These are phyloP conservation scores for Noctua pronuba DNA, from an alignment of 2,888 invertebrate genomes.

Conservation along the genomic window DNA sequence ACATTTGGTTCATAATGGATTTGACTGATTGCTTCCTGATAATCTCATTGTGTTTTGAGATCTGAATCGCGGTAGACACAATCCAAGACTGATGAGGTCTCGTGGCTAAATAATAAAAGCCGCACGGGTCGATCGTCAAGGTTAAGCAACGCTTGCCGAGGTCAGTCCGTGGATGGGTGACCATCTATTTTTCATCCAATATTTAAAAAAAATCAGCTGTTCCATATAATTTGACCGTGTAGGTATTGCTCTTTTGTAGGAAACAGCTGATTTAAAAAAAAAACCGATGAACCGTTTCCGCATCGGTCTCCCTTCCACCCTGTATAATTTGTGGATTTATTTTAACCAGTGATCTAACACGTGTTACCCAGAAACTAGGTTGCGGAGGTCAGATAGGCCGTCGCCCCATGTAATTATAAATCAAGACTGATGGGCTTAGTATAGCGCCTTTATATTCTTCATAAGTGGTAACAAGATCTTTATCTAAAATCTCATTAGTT, in stretches of 20 bases:
- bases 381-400: not conserved
- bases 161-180: not conserved
- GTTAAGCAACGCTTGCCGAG: not conserved
- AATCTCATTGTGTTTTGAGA: constrained; percentile 29
- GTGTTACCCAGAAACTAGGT: not conserved
- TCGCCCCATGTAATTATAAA: not conserved
- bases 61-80: constrained; percentile 2
- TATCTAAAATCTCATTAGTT: constrained; percentile 35
- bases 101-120: not conserved
- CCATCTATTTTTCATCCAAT: not conserved
- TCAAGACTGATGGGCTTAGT: constrained; percentile 2
- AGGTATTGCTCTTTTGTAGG: too few relatives aligned
- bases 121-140: not conserved
- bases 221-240: too few relatives aligned
- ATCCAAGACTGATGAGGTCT: not conserved
- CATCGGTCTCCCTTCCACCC: too few relatives aligned
- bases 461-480: constrained; percentile 23
- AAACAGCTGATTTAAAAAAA: too few relatives aligned
- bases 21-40: constrained; percentile 1
- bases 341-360: not conserved
- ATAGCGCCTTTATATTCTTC: constrained; percentile 1
- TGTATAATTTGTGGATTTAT: not conserved
- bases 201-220: too few relatives aligned
- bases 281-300: too few relatives aligned
- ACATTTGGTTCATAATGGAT: constrained; percentile 10